Evolutionary conservation across 1,140 invertebrate genomes (phyloP).

Genomic region (Xylocopa sonorina): DNA sequence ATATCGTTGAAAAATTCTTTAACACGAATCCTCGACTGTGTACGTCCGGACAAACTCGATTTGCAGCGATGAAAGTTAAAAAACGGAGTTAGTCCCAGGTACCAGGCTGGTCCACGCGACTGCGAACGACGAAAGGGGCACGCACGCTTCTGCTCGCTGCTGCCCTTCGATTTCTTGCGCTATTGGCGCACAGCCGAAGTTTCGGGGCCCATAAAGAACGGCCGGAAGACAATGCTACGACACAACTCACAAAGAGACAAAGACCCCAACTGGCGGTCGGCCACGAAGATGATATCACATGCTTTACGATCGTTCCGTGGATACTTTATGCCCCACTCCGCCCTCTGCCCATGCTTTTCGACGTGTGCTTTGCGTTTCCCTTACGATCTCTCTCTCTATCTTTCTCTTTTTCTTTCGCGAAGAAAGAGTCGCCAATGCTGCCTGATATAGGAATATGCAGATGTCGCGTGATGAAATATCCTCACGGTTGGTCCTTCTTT

Average conservation of each 20-base stretch:
- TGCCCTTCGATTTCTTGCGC: constrained; percentile 61
- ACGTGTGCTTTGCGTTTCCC: constrained; percentile 64
- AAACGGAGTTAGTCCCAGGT: not conserved
- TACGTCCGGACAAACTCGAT: not conserved
- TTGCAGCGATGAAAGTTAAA: not conserved
- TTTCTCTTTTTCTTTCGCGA: not conserved
- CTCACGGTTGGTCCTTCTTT: constrained; percentile 34
- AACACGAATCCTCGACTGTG: not conserved
- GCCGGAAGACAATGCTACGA: constrained; percentile 71
- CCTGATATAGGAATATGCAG: constrained; percentile 68
- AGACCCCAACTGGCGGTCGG: constrained; percentile 69
- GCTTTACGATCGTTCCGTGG: constrained; percentile 72
- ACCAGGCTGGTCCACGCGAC: not conserved
- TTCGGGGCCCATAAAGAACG: constrained; percentile 67
- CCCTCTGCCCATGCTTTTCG: constrained; percentile 55
- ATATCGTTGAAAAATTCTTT: not conserved
- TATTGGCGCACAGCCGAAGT: constrained; percentile 58
- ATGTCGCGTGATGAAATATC: constrained; percentile 72
- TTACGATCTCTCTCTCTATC: constrained; percentile 28
- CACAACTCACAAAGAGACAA: constrained; percentile 71
- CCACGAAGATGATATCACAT: constrained; percentile 76
- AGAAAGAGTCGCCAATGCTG: constrained; percentile 41
- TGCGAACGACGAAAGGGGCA: not conserved
- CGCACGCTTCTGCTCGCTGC: not conserved
- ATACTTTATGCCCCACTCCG: constrained; percentile 71